These are phyloP conservation scores for Mythimna loreyi DNA, from an alignment of 2,888 invertebrate species.

Conservation along the genomic window DNA sequence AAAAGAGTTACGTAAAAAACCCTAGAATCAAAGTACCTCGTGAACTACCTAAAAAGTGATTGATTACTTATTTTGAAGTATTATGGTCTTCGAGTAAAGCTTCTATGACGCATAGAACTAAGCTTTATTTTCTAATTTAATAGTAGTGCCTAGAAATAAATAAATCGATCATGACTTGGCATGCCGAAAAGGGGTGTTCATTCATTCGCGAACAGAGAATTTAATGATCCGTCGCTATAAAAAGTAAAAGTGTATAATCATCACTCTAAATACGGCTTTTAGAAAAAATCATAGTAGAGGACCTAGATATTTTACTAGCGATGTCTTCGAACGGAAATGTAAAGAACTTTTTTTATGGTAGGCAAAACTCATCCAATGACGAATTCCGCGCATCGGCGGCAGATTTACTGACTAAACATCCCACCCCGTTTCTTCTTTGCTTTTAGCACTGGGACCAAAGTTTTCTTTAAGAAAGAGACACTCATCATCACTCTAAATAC, in stretches of 20 bases:
- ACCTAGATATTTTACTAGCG: too few species aligned
- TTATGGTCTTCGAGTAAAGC: not conserved
- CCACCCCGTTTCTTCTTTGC: too few species aligned
- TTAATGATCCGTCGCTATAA: constrained; percentile 47
- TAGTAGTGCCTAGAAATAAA: constrained; percentile 12
- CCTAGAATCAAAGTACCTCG: too few species aligned
- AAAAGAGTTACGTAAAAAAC: too few species aligned
- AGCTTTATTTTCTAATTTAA: constrained; percentile 16
- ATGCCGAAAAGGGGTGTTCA: constrained; percentile 47
- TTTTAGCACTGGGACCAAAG: too few species aligned
- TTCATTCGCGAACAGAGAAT: constrained; percentile 50
- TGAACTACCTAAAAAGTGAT: not conserved
- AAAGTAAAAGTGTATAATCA: constrained; percentile 45
- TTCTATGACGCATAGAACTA: too few species aligned
- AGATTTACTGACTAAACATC: too few species aligned
- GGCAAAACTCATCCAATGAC: too few species aligned
- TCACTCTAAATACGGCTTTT: constrained; percentile 34
- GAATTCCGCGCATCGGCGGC: too few species aligned
- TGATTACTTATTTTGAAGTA: not conserved
- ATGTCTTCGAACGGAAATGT: not conserved
- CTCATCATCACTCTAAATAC: constrained; percentile 39
- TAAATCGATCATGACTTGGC: constrained; percentile 47
- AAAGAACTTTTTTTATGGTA: too few species aligned
- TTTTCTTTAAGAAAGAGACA: too few species aligned
- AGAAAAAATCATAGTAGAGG: constrained; percentile 22